phyloP scores from a whole-genome alignment of 1,140 invertebrate species.

The Cyrtorhinus lividipennis region DNA sequence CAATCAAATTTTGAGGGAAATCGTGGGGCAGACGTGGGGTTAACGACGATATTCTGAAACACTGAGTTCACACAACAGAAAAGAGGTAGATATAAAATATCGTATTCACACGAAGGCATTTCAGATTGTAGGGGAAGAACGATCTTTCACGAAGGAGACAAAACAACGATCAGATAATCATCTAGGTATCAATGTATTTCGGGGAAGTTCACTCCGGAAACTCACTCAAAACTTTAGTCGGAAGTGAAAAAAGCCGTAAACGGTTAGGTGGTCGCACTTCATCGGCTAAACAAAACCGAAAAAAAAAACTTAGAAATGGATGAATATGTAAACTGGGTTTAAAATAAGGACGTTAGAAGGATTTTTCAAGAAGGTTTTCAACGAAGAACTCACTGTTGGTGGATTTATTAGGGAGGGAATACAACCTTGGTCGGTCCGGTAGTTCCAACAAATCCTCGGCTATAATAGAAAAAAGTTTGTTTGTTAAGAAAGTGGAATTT shows the following conservation, averaged over 20 bases:
- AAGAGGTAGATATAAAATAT: no score
- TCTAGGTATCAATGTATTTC: no score
- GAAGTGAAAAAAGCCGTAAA: conserved; percentile 20
- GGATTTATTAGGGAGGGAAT: conserved; percentile 17
- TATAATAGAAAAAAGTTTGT: conserved; percentile 3
- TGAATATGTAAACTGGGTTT: background rate
- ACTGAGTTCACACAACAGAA: no score
- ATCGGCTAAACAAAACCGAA: conserved; percentile 7
- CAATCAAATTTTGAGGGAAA: no score
- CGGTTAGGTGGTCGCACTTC: conserved; percentile 16
- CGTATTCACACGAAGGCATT: no score
- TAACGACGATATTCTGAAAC: no score
- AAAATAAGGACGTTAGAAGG: background rate
- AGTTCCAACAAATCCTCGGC: background rate
- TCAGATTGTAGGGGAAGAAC: no score
- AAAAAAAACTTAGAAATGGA: background rate
- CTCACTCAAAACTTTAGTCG: conserved; percentile 21
- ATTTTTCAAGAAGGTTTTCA: background rate
- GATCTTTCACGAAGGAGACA: no score
- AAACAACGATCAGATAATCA: no score
- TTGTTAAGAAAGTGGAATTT: no score
- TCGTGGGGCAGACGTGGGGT: no score
- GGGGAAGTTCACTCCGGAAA: no score
- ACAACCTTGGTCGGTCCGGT: background rate
- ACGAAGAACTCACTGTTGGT: conserved; percentile 10